phyloP scores from a whole-genome alignment of 2,113 vertebrate species.

The Orycteropus afer region DNA sequence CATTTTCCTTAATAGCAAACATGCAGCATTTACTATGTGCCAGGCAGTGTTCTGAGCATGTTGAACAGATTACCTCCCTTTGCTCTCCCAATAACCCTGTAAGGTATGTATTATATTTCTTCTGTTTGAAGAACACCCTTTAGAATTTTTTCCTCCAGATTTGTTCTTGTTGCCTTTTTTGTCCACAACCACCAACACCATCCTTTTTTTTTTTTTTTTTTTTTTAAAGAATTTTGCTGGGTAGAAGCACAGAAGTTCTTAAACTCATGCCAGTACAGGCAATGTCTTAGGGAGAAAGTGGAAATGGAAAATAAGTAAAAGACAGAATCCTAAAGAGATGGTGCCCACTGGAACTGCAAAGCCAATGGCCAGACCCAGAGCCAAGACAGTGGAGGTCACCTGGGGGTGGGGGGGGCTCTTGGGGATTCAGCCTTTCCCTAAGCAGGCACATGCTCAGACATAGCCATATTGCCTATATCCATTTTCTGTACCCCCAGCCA shows the following conservation, averaged over 20 bases:
- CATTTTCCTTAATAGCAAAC: background rate
- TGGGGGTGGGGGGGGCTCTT: too few species aligned
- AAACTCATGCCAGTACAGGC: background rate
- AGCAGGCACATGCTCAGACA: background rate
- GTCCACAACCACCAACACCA: too few species aligned
- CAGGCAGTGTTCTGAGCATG: background rate
- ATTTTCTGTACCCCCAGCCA: background rate
- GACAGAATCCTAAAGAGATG: background rate
- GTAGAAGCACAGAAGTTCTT: background rate
- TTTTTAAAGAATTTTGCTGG: background rate
- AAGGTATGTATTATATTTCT: background rate
- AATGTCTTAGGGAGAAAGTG: background rate
- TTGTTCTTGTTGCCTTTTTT: background rate
- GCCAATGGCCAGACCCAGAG: background rate
- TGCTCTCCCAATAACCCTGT: background rate
- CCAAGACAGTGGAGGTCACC: background rate
- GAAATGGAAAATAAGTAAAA: background rate
- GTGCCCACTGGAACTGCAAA: background rate
- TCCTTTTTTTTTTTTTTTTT: background rate
- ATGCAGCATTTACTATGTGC: background rate
- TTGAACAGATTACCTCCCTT: background rate
- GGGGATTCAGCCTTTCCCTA: background rate
- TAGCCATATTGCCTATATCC: background rate
- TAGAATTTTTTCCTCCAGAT: background rate
- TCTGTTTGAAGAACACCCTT: slow-evolving; percentile 8